Conservation (phyloP, 2,113 vertebrate species). For the Origma solitaria region DNA sequence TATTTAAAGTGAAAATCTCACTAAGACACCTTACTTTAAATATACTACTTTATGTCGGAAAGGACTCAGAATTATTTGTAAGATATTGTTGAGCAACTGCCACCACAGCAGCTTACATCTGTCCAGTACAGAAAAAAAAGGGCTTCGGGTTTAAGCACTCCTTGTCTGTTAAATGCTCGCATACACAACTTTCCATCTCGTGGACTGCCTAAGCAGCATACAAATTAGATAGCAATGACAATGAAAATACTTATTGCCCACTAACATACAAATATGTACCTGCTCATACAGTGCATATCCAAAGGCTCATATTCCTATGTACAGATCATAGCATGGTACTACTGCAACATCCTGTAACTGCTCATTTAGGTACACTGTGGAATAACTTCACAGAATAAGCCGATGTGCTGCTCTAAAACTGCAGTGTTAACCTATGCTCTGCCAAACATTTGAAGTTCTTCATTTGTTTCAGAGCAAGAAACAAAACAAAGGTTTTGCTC, state of each 20-base stretch:
- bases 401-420: background rate
- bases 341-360: background rate
- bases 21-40: constrained; percentile 68
- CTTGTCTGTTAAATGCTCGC: background rate
- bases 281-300: background rate
- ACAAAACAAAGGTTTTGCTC: background rate
- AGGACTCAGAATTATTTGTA: constrained; percentile 44
- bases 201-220: background rate
- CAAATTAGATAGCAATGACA: background rate
- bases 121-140: constrained; percentile 14
- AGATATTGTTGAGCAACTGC: constrained; percentile 9
- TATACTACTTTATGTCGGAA: constrained; percentile 60
- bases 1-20: constrained; percentile 70
- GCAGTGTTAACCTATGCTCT: background rate
- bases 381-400: background rate
- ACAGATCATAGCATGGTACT: background rate
- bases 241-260: constrained; percentile 18
- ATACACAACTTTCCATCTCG: constrained; percentile 28
- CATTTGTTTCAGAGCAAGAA: background rate
- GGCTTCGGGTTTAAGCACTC: background rate
- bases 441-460: background rate
- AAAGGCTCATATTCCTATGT: background rate
- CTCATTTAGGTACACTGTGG: background rate
- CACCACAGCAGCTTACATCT: background rate
- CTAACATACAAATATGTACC: background rate